Percentiles rank a stretch among this genome's conserved stretches.
Conservation (phyloP, 2,113 vertebrate species). For the Manacus vitellinus region DNA sequence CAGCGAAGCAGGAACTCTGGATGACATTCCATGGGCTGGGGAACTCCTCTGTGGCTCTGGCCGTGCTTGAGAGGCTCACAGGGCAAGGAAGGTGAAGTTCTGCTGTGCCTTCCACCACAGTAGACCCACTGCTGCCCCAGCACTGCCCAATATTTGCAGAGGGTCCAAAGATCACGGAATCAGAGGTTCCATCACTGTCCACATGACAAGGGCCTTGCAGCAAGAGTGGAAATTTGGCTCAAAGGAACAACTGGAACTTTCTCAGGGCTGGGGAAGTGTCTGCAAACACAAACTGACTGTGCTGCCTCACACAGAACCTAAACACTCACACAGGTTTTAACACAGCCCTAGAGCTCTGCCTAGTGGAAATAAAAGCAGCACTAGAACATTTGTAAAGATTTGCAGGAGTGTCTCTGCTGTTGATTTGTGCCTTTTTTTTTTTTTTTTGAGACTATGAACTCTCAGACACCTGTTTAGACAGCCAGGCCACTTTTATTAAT, state of each 20-base stretch:
- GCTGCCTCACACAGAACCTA: neutral
- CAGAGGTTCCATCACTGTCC: neutral
- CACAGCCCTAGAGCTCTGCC: neutral
- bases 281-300: neutral
- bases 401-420: neutral
- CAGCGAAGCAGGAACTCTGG: neutral
- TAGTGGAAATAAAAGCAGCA: neutral
- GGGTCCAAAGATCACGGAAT: slow-evolving; percentile 39
- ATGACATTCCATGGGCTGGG: neutral
- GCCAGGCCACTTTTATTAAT: neutral
- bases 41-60: neutral
- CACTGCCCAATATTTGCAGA: neutral
- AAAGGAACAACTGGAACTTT: neutral
- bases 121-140: neutral
- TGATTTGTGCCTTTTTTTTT: neutral
- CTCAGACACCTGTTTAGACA: neutral
- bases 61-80: neutral
- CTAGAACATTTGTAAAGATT: neutral
- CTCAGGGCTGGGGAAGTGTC: neutral
- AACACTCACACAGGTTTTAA: neutral
- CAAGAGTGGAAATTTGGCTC: neutral
- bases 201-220: neutral
- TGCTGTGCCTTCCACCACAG: neutral
- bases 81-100: neutral
- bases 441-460: neutral